Evolutionary conservation across 2,888 invertebrate genomes (phyloP).

Genomic region (Acrobasis consociella): DNA sequence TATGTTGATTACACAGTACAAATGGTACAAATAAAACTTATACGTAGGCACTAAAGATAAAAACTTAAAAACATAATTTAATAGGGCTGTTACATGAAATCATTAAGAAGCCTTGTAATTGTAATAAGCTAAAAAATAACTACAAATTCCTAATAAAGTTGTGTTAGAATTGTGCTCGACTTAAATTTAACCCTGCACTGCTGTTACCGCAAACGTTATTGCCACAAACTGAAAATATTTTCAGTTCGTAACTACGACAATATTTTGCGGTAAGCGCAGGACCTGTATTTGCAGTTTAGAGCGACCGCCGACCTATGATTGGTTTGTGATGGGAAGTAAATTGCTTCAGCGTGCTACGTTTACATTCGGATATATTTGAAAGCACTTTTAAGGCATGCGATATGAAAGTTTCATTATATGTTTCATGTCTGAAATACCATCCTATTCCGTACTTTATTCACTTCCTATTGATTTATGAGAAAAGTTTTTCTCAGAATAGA

Average conservation of each 20-base stretch:
- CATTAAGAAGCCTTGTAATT: no score
- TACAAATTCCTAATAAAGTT: not conserved
- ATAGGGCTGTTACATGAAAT: no score
- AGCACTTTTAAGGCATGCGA: slow-evolving; percentile 9
- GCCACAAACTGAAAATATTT: slow-evolving; percentile 11
- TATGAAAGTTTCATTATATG: not conserved
- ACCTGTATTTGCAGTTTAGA: slow-evolving; percentile 31
- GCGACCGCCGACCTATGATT: slow-evolving; percentile 53
- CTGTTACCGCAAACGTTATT: not conserved
- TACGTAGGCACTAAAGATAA: no score
- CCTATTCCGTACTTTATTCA: not conserved
- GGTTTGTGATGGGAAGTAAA: slow-evolving; percentile 76
- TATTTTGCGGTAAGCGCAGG: slow-evolving; percentile 28
- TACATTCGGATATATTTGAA: slow-evolving; percentile 29
- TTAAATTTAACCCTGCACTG: not conserved
- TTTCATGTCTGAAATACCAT: not conserved
- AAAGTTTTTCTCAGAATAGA: not conserved
- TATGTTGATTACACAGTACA: no score
- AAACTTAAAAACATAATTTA: no score
- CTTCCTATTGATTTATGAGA: not conserved
- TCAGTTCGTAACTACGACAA: slow-evolving; percentile 10
- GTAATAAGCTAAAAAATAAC: not conserved
- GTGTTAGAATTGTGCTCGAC: not conserved
- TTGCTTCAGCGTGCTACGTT: slow-evolving; percentile 55
- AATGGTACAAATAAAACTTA: no score